phyloP scores from a whole-genome alignment of 2,888 invertebrate species.

The Diadromus collaris region DNA sequence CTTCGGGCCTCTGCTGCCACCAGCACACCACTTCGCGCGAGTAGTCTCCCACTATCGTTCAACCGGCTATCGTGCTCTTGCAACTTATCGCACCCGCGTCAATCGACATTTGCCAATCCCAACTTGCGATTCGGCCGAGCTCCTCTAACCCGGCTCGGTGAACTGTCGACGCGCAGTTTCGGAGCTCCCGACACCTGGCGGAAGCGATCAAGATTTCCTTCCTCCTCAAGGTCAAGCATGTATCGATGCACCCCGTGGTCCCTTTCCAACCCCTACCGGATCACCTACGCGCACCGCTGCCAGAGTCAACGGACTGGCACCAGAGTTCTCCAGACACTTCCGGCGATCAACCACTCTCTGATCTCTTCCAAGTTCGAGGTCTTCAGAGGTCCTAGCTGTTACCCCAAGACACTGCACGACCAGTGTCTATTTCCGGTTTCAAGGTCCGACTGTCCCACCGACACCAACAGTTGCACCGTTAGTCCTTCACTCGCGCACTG shows the following conservation, averaged over 20 bases:
- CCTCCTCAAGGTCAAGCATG: conserved; percentile 47
- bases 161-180: neutral
- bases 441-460: conserved; percentile 21
- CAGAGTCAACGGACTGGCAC: neutral
- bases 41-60: conserved; percentile 58
- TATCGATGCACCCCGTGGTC: conserved; percentile 14
- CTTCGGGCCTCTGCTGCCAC: conserved; percentile 61
- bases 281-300: neutral
- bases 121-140: conserved; percentile 5
- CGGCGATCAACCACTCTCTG: neutral
- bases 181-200: conserved; percentile 41
- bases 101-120: conserved; percentile 48
- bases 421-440: neutral
- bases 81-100: conserved; percentile 23
- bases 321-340: neutral
- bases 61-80: conserved; percentile 43
- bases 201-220: conserved; percentile 12
- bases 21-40: conserved; percentile 56
- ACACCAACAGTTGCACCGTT: conserved; percentile 25
- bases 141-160: neutral
- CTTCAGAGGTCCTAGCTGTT: neutral
- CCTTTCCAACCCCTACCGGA: neutral
- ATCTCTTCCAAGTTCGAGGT: neutral
- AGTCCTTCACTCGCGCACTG: conserved; percentile 50
- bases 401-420: neutral